Conservation (phyloP, 1,140 invertebrate species). For the Bombus fervidus region DNA sequence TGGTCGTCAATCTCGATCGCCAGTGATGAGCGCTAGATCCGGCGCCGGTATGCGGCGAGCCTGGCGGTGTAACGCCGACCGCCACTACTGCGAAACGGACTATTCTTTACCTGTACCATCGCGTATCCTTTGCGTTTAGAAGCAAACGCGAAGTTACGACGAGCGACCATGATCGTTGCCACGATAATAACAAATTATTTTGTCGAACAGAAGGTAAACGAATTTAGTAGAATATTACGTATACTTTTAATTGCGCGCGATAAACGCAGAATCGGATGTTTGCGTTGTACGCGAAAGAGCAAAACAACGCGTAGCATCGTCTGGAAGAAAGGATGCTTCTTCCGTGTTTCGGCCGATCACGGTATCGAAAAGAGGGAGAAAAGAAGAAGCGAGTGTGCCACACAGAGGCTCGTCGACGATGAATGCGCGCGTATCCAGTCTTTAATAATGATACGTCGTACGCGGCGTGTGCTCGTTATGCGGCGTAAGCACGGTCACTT, state of each 20-base stretch:
- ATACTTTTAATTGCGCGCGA: too few species aligned
- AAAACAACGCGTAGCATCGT: too few species aligned
- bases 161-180: too few species aligned
- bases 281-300: too few species aligned
- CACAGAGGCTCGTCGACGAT: neutral
- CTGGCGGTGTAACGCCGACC: slow-evolving; percentile 88
- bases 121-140: neutral
- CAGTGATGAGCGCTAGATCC: slow-evolving; percentile 91
- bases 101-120: neutral
- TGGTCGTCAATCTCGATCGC: slow-evolving; percentile 97
- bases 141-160: neutral
- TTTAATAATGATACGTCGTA: slow-evolving; percentile 29
- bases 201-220: too few species aligned
- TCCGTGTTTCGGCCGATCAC: neutral
- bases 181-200: too few species aligned
- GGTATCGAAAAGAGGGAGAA: neutral
- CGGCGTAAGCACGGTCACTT: slow-evolving; percentile 25
- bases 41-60: slow-evolving; percentile 88
- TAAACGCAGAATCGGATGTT: too few species aligned
- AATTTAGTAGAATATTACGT: too few species aligned
- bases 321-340: neutral
- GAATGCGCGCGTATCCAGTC: neutral
- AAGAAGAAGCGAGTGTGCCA: neutral
- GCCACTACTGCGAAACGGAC: slow-evolving; percentile 63
- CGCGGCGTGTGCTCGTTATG: slow-evolving; percentile 39